These are phyloP conservation scores for Enchytraeus crypticus DNA, from an alignment of 2,888 invertebrate genomes.

Conservation along the genomic window DNA sequence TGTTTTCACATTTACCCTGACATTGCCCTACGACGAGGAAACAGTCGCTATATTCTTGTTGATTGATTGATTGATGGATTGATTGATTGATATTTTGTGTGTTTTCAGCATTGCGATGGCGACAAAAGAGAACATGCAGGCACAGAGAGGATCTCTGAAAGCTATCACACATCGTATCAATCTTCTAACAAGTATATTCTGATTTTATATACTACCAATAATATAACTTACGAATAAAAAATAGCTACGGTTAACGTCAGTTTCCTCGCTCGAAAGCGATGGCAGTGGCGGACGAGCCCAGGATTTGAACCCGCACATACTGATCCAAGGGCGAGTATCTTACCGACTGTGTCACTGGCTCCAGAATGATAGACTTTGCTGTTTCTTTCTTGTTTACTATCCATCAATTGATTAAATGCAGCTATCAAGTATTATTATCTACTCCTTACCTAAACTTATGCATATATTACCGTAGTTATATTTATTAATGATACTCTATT, in stretches of 20 bases:
- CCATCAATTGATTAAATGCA: neutral
- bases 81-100: neutral
- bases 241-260: no score
- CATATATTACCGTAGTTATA: no score
- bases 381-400: neutral
- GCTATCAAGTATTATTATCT: neutral
- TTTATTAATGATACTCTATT: no score
- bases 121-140: constrained; percentile 82
- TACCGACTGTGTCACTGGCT: no score
- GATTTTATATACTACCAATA: neutral
- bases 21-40: no score
- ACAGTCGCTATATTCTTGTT: neutral
- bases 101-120: constrained; percentile 75
- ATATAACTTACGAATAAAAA: neutral
- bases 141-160: constrained; percentile 80
- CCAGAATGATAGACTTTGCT: neutral
- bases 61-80: neutral
- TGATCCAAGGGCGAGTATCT: no score
- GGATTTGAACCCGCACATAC: no score
- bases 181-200: constrained; percentile 65
- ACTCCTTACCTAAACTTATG: no score
- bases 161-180: constrained; percentile 84
- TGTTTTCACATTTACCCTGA: no score
- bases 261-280: no score
- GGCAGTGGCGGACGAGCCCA: no score